Evolutionary conservation across 1,140 invertebrate genomes (phyloP), one percentile per base, ranked within the genome.

Genomic region (Littorina saxatilis): DNA sequence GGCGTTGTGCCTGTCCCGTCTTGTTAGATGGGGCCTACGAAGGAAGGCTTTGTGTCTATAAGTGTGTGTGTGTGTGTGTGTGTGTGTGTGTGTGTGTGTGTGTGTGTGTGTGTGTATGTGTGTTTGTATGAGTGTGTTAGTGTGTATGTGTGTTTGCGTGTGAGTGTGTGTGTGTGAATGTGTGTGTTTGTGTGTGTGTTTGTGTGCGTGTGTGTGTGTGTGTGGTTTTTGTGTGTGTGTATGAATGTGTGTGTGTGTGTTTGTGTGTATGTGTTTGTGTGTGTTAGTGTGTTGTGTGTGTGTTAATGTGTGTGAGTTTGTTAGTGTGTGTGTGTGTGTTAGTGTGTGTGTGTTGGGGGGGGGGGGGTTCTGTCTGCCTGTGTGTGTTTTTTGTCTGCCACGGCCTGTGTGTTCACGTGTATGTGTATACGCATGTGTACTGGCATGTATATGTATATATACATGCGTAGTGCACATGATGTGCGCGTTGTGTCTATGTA

Each of bases 81-180:
- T 58, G 55, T 58, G 55, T 58, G 55, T 58, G 55, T 58, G 55
- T 58, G 55, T 58, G 55, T 58, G 55, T 58, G 55, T 58, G 55
- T 27, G 55, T 58, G 55, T 27, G 55, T 58, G 55, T 27, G 55
- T 58, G 55, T 27, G 55, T 58, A 23, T 27, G 55, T 58, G 55
- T 27, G 55, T 58, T 9, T 27, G 55, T 58, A 23, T 58, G 55
- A 11, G 55, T 58, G 55, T 58, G 55, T 58, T 32, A 7, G 61
- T 27, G 27, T 32, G n/a, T 32, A 17, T 32, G 61, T 32, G n/a
- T 66, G 29, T 66, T 27, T 29, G 61, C 11, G n/a, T 66, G 20
- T 32, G 29, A 4, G 27, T 66, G 61, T 66, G n/a, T 32, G n/a
- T 66, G 29, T 66, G 5, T 1, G n/a, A 32, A 7, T 66, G n/a